phyloP scores from a whole-genome alignment of 2,113 vertebrate genomes.

The Rissa tridactyla region DNA sequence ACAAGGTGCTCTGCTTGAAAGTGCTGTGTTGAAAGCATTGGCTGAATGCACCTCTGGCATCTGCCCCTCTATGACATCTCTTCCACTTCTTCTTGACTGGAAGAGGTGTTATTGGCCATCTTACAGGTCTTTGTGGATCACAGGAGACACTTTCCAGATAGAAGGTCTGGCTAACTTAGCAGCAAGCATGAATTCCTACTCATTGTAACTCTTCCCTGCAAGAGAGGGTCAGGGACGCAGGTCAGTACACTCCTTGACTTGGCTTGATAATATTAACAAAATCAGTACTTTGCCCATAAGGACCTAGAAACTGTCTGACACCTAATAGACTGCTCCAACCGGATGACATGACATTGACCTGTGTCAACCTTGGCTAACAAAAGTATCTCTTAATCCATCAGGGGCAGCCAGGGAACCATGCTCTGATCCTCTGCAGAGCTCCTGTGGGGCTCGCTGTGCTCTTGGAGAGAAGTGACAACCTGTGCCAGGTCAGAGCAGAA shows the following conservation, averaged over 20 bases:
- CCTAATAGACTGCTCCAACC: background rate
- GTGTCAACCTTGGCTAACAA: background rate
- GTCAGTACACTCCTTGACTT: background rate
- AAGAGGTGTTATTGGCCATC: background rate
- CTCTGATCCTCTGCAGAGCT: background rate
- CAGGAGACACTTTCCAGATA: background rate
- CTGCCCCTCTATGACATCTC: background rate
- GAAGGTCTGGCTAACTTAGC: background rate
- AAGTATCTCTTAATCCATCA: background rate
- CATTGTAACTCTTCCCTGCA: background rate
- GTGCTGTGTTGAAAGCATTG: background rate
- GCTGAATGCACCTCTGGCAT: background rate
- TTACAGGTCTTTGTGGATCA: background rate
- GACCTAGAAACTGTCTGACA: background rate
- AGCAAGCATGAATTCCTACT: background rate
- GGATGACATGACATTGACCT: constrained; percentile 11
- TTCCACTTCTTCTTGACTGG: background rate
- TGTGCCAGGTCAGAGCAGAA: background rate
- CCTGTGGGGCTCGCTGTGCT: background rate
- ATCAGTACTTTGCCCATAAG: background rate
- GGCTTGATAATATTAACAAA: background rate
- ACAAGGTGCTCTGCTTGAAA: background rate
- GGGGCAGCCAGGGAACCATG: background rate
- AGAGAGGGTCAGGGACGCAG: background rate
- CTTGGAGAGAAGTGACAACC: background rate